phyloP scores from a whole-genome alignment of 1,140 invertebrate genomes.

The Cephus cinctus region DNA sequence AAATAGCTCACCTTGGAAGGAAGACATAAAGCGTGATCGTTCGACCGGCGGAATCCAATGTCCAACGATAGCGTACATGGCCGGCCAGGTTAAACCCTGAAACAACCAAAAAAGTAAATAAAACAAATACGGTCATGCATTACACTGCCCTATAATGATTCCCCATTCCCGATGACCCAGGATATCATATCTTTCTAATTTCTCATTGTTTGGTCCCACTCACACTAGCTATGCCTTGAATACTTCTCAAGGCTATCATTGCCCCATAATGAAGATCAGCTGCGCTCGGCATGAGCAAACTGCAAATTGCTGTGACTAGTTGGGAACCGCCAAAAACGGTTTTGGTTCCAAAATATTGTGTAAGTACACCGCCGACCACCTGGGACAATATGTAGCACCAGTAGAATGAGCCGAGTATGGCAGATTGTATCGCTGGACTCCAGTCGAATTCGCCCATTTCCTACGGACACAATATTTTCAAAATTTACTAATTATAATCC shows the following conservation, averaged over 20 bases:
- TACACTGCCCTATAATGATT: not conserved
- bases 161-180: not conserved
- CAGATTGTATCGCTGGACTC: slow-evolving; percentile 61
- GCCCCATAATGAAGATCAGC: slow-evolving; percentile 62
- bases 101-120: slow-evolving; percentile 23
- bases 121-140: no score
- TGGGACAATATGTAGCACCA: slow-evolving; percentile 74
- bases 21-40: slow-evolving; percentile 74
- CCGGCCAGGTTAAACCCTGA: slow-evolving; percentile 82
- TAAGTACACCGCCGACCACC: slow-evolving; percentile 71
- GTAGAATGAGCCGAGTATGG: slow-evolving; percentile 69
- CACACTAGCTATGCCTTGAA: slow-evolving; percentile 69
- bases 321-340: slow-evolving; percentile 74
- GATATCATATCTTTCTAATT: not conserved
- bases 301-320: slow-evolving; percentile 67
- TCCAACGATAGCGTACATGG: slow-evolving; percentile 82
- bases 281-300: slow-evolving; percentile 65
- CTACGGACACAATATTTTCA: no score
- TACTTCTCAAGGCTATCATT: slow-evolving; percentile 64
- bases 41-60: slow-evolving; percentile 81
- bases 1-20: slow-evolving; percentile 70
- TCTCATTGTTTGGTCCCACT: no score
- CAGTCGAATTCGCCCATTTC: slow-evolving; percentile 62
- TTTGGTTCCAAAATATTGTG: slow-evolving; percentile 78
- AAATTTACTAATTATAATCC: no score